Evolutionary conservation across 2,113 vertebrate species (phyloP), one percentile per base, ranked within the genome.

Genomic region (Falco punctatus): DNA sequence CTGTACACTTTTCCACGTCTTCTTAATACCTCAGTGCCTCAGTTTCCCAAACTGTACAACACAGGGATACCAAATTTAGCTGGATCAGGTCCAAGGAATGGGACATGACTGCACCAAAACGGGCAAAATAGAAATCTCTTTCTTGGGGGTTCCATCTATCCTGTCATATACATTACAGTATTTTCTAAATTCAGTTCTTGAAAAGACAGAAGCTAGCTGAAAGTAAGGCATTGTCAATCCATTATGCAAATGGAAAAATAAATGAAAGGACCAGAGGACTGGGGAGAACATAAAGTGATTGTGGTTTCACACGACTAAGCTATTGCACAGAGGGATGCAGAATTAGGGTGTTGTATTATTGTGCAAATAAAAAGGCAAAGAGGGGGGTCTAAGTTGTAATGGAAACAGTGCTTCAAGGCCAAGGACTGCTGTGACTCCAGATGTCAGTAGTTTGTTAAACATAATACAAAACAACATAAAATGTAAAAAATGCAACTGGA

Each of bases 361-460:
- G 72, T 81, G 52, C 52, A 92, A 85, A 95, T 74, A 90, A 94
- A 96, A 74, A 79, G 44, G 64, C 64, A 49, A 22, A 70, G 80
- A 64, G 66, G 65, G 89, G 90, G 61, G 84, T 75, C 84, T 71
- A 80, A 19, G 59, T 33, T 51, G 86, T 88, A 80, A 96, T 96
- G 96, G 94, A 96, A 97, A 96, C 52, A 93, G 33, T 26, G 84
- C 85, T 92, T 62, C 20, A 48, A 72, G 88, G 91, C 96, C 94
- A 97, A 95, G 77, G 88, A 86, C 86, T 81, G 96, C 96, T 97
- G 97, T 59, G 96, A 62, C 81, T 96, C 70, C 96, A 97, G 97
- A 96, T 97, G 96, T 92, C 93, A 93, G 80, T 12, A 95, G 71
- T 66, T 94, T n/a, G 46, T 86, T 90, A 91, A 74, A 42, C 95